Evolutionary conservation across 1,140 invertebrate genomes (phyloP), one percentile per base, ranked within the genome.

Genomic region (Sweltsa coloradensis): DNA sequence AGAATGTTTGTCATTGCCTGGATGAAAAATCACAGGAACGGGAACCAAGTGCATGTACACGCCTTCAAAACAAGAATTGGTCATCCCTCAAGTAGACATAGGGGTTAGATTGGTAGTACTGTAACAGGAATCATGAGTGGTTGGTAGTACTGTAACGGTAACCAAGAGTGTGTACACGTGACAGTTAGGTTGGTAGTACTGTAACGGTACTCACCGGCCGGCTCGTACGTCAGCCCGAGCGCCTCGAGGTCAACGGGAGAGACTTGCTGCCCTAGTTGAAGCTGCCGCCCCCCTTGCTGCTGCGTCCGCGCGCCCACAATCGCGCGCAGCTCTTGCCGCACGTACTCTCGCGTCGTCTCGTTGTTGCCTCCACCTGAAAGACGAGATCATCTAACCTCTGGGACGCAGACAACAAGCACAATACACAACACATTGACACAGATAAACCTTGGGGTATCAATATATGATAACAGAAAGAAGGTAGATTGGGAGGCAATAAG

Each of bases 291-390:
- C 22, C 40, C 41, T 34, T 64, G 65, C 50, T 75, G 74, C 51
- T 79, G 78, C 13, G 82, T 84, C 56, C 89, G 73, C 24, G 82
- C 85, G 52, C 83, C 86, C 47, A 92, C 87, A 48, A 87, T 80
- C 16, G 85, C 86, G 57, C 89, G 73, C 54, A 93, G 70, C 65
- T 91, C 89, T 72, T 92, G 87, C 58, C 87, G 76, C 50, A 92
- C 88, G 66, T 83, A 90, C 64, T 92, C 86, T 6, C 80, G 79
- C 27, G 81, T 79, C 36, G 72, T 65, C 47, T 55, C 55, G 34
- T 56, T 58, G 27, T 51, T 62, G 41, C 60, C 49, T n/a, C n/a
- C n/a, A 21, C 44, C 43, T 46, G 49, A 45, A 39, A 47, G 21
- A 44, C 22, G 13, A 18, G 18, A 5, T 22, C 5, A 5, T 19